These are phyloP conservation scores for Vanessa cardui DNA, from an alignment of 2,888 invertebrate species.

Conservation along the genomic window DNA sequence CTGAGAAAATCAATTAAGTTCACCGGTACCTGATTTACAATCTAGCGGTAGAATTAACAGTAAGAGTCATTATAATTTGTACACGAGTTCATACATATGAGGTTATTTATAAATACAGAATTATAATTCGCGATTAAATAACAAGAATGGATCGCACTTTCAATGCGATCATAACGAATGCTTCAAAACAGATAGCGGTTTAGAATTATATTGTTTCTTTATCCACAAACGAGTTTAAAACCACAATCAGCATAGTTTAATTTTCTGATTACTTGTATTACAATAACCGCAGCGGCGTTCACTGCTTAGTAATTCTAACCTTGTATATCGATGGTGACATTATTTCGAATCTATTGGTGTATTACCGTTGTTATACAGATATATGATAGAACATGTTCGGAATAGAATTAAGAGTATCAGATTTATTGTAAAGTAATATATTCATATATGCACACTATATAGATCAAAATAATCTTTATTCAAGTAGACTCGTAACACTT, in stretches of 20 bases:
- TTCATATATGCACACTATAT: too few relatives aligned
- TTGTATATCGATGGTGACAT: conserved; percentile 12
- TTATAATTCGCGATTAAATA: not conserved
- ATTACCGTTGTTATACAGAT: conserved; percentile 12
- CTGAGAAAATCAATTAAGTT: conserved; percentile 11
- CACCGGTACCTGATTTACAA: not conserved
- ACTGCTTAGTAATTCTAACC: conserved; percentile 33
- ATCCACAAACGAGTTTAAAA: conserved; percentile 36
- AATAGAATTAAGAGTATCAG: too few relatives aligned
- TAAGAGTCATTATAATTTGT: conserved; percentile 4
- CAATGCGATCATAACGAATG: conserved; percentile 4
- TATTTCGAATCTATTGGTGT: not conserved
- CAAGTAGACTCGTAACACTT: too few relatives aligned
- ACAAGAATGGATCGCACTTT: not conserved
- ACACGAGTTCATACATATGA: not conserved
- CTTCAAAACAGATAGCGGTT: conserved; percentile 7
- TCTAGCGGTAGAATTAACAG: conserved; percentile 9
- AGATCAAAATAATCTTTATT: too few relatives aligned
- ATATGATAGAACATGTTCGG: too few relatives aligned
- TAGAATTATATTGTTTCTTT: conserved; percentile 29
- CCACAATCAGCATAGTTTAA: conserved; percentile 36
- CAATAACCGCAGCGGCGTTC: conserved; percentile 40
- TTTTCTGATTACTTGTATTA: conserved; percentile 41
- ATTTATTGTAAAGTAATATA: too few relatives aligned
- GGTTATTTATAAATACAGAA: too few relatives aligned